phyloP scores from a whole-genome alignment of 2,888 invertebrate species.

The Lacanobia wlatinum region DNA sequence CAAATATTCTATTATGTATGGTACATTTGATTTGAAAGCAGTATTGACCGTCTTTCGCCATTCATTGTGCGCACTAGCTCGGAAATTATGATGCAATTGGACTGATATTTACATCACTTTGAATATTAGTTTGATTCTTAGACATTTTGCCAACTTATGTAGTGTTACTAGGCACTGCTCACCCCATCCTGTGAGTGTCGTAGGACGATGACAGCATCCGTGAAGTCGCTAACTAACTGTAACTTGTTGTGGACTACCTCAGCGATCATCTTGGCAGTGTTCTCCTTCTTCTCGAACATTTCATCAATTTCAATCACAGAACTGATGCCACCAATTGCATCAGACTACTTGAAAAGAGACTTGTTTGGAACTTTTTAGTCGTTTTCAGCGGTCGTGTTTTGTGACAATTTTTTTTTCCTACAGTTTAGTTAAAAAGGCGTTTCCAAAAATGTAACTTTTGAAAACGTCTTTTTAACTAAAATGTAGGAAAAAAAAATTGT shows the following conservation, averaged over 20 bases:
- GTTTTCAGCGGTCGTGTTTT: no score
- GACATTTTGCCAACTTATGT: background rate
- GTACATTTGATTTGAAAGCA: conserved; percentile 46
- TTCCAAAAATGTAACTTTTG: no score
- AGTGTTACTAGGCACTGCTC: background rate
- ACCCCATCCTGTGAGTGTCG: background rate
- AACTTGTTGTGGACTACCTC: background rate
- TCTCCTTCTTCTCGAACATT: no score
- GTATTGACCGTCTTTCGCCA: conserved; percentile 28
- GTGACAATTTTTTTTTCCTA: no score
- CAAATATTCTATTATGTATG: background rate
- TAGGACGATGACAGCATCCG: background rate
- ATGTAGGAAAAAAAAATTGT: no score
- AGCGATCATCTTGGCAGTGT: background rate
- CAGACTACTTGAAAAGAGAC: no score
- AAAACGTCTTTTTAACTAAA: no score
- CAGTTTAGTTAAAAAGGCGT: no score
- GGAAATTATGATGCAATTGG: conserved; percentile 41
- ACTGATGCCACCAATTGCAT: no score
- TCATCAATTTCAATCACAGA: no score
- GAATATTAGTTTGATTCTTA: background rate
- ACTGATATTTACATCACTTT: conserved; percentile 10
- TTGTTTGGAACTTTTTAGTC: no score
- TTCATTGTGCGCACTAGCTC: conserved; percentile 35
- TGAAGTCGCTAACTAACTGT: background rate